Base-by-base conservation (phyloP, 2,888 invertebrate species). In the Timema cristinae region DNA sequence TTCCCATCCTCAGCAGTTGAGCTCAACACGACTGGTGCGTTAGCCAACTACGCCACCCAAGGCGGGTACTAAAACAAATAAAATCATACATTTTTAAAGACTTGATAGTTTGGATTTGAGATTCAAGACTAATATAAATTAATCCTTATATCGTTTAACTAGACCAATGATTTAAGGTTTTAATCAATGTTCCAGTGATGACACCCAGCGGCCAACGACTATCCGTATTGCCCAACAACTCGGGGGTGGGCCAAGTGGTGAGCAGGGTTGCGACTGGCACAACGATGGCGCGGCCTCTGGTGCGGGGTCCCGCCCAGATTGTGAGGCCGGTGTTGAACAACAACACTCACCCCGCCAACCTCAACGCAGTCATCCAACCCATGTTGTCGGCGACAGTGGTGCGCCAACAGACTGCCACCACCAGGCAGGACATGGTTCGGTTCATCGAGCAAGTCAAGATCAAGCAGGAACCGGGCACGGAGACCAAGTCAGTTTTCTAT, bases 161-260 rank as follows among this genome's bases (percentile, higher is more conserved):
- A 32, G 32, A 32, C 32, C 32, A 32, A 32, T 32, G 1, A 32
- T 32, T 32, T 32, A 32, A 32, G 32, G 32, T 32, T 32, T 32
- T 32, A 4, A 32, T 32, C 32, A 32, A 32, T 32, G 32, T 32
- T 32, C 32, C 80, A 76, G 84, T 86, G 50, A 81, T 85, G 79
- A 84, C 85, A 10, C 80, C 84, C 4, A 83, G 83, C 79, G 88
- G 88, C 8, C 88, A 88, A 76, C 84, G 88, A 71, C 79, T 89
- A 66, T 87, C 88, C 9, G 84, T 88, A 70, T 76, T 87, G n/a
- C 50, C 72, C 10, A 81, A 81, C 76, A 32, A 32, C 32, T 32
- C 32, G 32, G 79, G 81, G 7, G 78, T 80, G 32, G 76, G 80
- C 50, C 78, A 79, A 16, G 79, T 79, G 9, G 79, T 80, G 6